Percentiles rank a stretch among this genome's conserved stretches.
These are phyloP conservation scores for Thaumatotibia leucotreta DNA, from an alignment of 1,140 invertebrate species.

Conservation along the genomic window DNA sequence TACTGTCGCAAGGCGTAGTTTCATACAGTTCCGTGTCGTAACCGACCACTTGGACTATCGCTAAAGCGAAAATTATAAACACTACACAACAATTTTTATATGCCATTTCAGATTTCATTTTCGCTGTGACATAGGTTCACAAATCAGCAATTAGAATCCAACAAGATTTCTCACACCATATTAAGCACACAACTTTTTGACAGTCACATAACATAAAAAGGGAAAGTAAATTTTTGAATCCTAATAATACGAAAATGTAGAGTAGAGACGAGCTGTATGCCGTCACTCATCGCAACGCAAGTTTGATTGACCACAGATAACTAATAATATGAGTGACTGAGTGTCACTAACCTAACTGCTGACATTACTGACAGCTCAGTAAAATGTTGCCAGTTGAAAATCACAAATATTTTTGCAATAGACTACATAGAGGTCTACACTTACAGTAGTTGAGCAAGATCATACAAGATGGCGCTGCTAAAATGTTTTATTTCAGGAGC, in stretches of 20 bases:
- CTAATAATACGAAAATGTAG: constrained; percentile 26
- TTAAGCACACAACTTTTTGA: constrained; percentile 23
- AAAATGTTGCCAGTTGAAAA: constrained; percentile 1
- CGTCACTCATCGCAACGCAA: constrained; percentile 1
- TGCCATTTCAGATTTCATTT: constrained; percentile 47
- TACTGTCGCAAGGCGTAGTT: constrained; percentile 59
- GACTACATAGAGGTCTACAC: too few relatives aligned
- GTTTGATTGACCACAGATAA: not conserved
- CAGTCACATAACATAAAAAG: constrained; percentile 22
- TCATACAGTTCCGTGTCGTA: constrained; percentile 66
- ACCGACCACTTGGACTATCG: constrained; percentile 65
- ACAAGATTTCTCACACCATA: constrained; percentile 24
- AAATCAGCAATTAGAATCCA: constrained; percentile 20
- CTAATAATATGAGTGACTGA: not conserved
- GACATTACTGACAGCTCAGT: not conserved
- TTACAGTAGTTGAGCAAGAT: too few relatives aligned
- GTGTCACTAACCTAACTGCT: too few relatives aligned
- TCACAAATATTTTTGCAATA: too few relatives aligned
- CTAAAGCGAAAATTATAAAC: constrained; percentile 66
- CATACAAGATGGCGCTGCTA: too few relatives aligned
- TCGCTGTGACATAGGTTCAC: constrained; percentile 33
- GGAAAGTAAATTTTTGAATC: constrained; percentile 30
- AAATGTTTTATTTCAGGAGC: too few relatives aligned
- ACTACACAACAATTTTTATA: constrained; percentile 65
- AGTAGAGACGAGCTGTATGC: not conserved